Base-by-base conservation (phyloP, 2,797 vertebrate genomes). In the Enteromius fasciolatus region DNA sequence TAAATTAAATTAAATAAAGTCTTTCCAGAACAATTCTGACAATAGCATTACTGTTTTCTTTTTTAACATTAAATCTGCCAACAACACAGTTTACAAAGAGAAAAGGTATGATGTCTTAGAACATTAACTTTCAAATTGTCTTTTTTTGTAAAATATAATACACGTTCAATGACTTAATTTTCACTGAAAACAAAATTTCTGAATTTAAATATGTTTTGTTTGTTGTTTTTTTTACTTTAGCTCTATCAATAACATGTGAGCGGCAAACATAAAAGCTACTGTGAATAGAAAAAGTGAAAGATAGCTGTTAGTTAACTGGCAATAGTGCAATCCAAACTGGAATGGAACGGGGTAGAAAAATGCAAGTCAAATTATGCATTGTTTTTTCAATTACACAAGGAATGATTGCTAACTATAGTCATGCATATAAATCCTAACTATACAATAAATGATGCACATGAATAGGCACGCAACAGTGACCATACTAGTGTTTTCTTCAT, bases 391-490 rank as follows among this genome's bases (percentile, higher is more conserved):
- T 41, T 75, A 52, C 33, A 82, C 80, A 68, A 76, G 33, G 11
- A 54, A 75, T 82, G 11, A 54, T 48, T 66, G 6, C 70, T 52
- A 74, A 41, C 36, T 57, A 76, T 44, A 64, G 20, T 14, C 81
- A 78, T 85, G 84, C 80, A 81, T 74, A 68, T 73, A 73, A 46
- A 72, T 80, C 14, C n/a, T 54, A 68, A 75, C 59, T 75, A 75
- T 50, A 83, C 74, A 83, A 25, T 61, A 48, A 77, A 25, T 2
- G 28, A 69, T 20, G 39, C 39, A n/a, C 31, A n/a, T 33, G 48
- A 76, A 63, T 23, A 82, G 23, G 63, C 50, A 31, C 61, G 39
- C 15, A n/a, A 54, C 72, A 57, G 44, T 66, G 59, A 54, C 31
- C 61, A 44, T 74, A 73, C n/a, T 20, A 68, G 18, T 77, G 39